Conservation (phyloP, 2,113 vertebrate genomes). For the Eubucco bourcierii region DNA sequence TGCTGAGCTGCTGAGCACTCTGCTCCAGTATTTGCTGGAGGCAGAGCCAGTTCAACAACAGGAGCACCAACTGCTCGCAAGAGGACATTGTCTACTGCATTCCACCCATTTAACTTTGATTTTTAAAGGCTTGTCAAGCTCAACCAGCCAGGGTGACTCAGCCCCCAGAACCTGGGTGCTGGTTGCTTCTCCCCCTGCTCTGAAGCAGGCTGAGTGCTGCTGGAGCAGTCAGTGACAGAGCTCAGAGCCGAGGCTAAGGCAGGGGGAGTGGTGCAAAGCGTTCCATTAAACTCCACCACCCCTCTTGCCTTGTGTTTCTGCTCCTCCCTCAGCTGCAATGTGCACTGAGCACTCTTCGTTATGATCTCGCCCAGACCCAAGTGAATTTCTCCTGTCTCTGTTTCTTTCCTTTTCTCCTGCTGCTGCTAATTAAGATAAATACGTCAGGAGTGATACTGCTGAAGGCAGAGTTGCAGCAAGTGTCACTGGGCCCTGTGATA, state of each 20-base stretch:
- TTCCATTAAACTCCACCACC: background rate
- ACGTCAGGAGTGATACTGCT: slow-evolving; percentile 53
- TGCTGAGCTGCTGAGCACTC: background rate
- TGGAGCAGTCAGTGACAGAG: background rate
- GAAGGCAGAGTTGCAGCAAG: slow-evolving; percentile 48
- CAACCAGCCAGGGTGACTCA: background rate
- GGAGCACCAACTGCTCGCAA: background rate
- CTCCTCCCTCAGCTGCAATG: background rate
- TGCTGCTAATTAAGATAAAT: slow-evolving; percentile 72
- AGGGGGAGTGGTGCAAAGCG: background rate
- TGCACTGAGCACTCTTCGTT: slow-evolving; percentile 17
- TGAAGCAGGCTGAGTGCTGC: background rate
- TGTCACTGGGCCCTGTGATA: slow-evolving; percentile 47
- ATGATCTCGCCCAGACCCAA: slow-evolving; percentile 40
- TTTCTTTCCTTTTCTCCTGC: slow-evolving; percentile 31
- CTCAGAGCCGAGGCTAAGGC: background rate
- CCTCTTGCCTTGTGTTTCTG: background rate
- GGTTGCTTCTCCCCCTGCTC: background rate
- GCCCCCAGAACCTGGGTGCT: background rate
- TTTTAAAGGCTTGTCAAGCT: background rate
- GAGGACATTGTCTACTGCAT: background rate
- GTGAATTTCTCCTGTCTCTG: slow-evolving; percentile 43
- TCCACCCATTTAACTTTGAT: background rate
- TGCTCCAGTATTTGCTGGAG: background rate
- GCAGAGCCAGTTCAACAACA: background rate